phyloP scores from a whole-genome alignment of 2,113 vertebrate genomes.

The Propithecus coquereli region DNA sequence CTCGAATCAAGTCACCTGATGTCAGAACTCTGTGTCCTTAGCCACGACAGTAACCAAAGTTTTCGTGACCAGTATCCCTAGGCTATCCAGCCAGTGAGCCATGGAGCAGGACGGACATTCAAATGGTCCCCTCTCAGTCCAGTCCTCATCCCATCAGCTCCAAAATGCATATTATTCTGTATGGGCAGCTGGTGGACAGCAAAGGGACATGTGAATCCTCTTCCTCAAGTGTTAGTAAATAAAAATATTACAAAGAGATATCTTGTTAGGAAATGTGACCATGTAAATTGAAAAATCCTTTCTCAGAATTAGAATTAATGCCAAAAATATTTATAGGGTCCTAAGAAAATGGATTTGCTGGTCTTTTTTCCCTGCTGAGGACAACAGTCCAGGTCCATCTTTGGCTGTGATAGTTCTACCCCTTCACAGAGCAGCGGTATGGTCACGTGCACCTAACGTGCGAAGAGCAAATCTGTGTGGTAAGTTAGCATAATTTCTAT shows the following conservation, averaged over 20 bases:
- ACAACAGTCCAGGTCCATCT: not conserved
- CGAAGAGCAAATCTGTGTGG: too few species aligned
- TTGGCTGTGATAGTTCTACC: not conserved
- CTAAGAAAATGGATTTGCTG: not conserved
- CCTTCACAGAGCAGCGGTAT: too few species aligned
- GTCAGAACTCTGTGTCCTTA: not conserved
- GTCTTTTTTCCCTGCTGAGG: not conserved
- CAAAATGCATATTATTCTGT: not conserved
- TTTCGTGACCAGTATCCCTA: not conserved
- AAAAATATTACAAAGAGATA: not conserved
- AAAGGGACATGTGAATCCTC: not conserved
- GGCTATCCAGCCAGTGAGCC: not conserved
- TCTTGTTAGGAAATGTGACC: not conserved
- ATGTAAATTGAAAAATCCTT: not conserved
- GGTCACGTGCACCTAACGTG: not conserved
- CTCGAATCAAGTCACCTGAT: not conserved
- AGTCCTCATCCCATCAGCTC: not conserved
- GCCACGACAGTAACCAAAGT: rapidly evolving
- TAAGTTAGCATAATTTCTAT: not conserved
- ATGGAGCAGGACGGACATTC: rapidly evolving
- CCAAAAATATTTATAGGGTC: not conserved
- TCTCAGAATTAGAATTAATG: not conserved
- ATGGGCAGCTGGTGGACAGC: not conserved
- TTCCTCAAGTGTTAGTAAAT: not conserved
- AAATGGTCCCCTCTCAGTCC: too few species aligned